Conservation (phyloP, 2,113 vertebrate species). For the Oxyruncus cristatus region DNA sequence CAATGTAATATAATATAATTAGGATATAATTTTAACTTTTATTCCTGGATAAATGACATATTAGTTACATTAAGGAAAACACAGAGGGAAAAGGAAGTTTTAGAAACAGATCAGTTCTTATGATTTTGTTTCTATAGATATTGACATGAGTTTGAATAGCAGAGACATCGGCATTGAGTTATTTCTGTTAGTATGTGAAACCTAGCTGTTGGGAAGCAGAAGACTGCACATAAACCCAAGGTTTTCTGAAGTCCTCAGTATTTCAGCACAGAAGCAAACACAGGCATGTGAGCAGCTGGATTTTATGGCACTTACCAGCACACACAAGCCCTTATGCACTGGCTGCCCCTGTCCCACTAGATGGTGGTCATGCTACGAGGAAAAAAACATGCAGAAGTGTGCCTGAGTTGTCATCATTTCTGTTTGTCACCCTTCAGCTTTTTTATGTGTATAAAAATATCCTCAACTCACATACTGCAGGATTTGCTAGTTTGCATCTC, state of each 20-base stretch:
- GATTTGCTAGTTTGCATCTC: not conserved
- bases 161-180: rapidly evolving
- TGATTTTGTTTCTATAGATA: not conserved
- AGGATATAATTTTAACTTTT: not conserved
- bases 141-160: not conserved
- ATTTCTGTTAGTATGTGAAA: not conserved
- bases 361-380: slow-evolving; percentile 31
- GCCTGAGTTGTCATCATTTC: rapidly evolving
- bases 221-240: not conserved
- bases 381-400: rapidly evolving
- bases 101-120: not conserved
- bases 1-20: not conserved
- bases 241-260: not conserved
- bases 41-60: not conserved
- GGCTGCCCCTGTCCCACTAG: slow-evolving; percentile 16
- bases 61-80: not conserved
- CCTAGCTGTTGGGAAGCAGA: not conserved
- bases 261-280: not conserved
- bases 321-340: not conserved
- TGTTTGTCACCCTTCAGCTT: not conserved
- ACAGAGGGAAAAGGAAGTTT: not conserved
- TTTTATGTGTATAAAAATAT: not conserved
- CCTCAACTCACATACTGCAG: not conserved
- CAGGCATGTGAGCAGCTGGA: rapidly evolving
- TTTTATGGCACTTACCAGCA: not conserved